Base-by-base conservation (phyloP, 2,888 invertebrate species). In the Poecilus cupreus region DNA sequence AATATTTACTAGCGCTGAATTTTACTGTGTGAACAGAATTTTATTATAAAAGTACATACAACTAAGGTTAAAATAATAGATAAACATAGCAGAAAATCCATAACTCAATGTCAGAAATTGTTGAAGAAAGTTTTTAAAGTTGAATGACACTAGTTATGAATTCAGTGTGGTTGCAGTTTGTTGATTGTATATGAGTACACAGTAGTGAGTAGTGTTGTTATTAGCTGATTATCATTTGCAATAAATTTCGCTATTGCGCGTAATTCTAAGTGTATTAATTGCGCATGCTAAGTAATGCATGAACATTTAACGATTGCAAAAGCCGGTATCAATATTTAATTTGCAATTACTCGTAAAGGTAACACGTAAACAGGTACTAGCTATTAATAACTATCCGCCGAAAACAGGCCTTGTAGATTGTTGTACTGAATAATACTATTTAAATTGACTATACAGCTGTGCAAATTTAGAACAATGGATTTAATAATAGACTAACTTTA, bases 311-410 rank as follows among this genome's bases (percentile, higher is more conserved):
- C 46, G 22, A 46, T 13, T 24, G 46, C 20, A 43, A 46, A 70
- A 72, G 43, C 46, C 10, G 5, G 20, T 20, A 70, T 70, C 70
- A 39, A 70, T 72, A 22, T 46, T 22, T 72, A 72, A 72, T 46
- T 6, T 22, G 22, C 43, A 72, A 72, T 70, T 70, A 70, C 13
- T 22, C 60, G 20, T 32, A 70, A 70, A 20, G 32, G 18, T n/a
- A 46, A 70, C 13, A 26, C 32, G 10, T 49, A 57, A 57, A 24
- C 24, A 37, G 37, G 4, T 18, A 68, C 16, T 32, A n/a, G 6
- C 18, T 37, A 32, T 68, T 39, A 37, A 37, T 68, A 68, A 68
- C 18, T 68, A 37, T 68, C 18, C 37, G 37, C 10, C 18, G 18
- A 68, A 18, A 13, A 68, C 37, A 68, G 37, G 6, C 8, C 26